Evolutionary conservation across 2,113 vertebrate species (phyloP).

Genomic region (Dissostichus mawsoni): DNA sequence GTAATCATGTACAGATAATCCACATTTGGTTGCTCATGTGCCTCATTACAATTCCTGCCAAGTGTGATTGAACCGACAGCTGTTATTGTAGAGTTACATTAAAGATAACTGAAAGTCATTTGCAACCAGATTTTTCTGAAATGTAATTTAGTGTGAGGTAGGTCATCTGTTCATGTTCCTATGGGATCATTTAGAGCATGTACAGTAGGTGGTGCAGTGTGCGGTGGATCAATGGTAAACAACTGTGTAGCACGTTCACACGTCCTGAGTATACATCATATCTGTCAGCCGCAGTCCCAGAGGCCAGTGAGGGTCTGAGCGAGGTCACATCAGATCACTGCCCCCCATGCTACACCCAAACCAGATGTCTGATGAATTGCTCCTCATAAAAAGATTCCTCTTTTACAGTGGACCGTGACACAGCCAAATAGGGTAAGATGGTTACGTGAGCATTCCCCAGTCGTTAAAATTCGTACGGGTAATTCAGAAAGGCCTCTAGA

Average conservation of each 20-base stretch:
- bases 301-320: conserved; percentile 47
- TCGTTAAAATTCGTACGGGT: conserved; percentile 72
- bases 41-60: background rate
- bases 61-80: conserved; percentile 1
- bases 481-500: conserved; percentile 63
- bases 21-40: background rate
- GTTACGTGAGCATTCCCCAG: conserved; percentile 54
- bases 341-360: conserved; percentile 59
- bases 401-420: conserved; percentile 68
- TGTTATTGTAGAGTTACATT: background rate
- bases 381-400: conserved; percentile 75
- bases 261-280: conserved; percentile 57
- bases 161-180: conserved; percentile 15
- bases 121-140: background rate
- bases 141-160: background rate
- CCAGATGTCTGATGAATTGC: conserved; percentile 78
- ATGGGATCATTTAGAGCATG: background rate
- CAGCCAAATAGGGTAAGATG: conserved; percentile 70
- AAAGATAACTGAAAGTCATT: conserved; percentile 3
- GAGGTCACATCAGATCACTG: conserved; percentile 59
- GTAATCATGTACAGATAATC: background rate
- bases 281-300: conserved; percentile 47
- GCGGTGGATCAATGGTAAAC: conserved; percentile 23
- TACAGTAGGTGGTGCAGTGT: background rate
- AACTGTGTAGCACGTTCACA: conserved; percentile 43